Evolutionary conservation across 2,113 vertebrate species (phyloP), one percentile per base, ranked within the genome.

Genomic region (Atherinomorus stipes): DNA sequence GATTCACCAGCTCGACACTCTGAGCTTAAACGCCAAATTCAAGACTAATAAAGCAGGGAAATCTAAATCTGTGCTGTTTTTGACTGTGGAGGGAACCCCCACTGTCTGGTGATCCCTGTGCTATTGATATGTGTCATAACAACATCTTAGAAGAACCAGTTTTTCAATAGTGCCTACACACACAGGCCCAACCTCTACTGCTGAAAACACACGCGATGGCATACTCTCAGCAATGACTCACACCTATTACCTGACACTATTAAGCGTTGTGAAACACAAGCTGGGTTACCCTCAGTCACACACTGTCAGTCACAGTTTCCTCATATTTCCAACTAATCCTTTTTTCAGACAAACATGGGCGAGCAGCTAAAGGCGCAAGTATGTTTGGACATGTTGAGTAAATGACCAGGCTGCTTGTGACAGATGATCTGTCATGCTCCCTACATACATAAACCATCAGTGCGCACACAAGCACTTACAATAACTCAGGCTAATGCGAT

Each of bases 291-390:
- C 82, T 84, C 64, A 54, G 64, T 79, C 78, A 53, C 69, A 84
- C 44, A 59, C 78, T 64, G 72, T 71, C 78, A 88, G 59, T 71
- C 85, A 68, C 76, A 0, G 61, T 89, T 89, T 85, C 86, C 84
- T 93, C 90, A 83, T 84, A 78, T 89, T 88, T 88, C 79, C 71
- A 12, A 2, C 31, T 91, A 90, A 91, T 84, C 88, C 85, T 79
- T 74, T 50, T 74, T 49, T 81, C 83, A 89, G 87, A 90, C 87
- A 89, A 92, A 89, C 89, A 87, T 16, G 19, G 75, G 47, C 49
- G 37, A 78, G 74, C 80, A 11, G 72, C 57, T 45, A 62, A 73
- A 49, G 81, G 64, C 75, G 42, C 23, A 53, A 74, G 68, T 76
- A 38, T 72, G 87, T 88, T 88, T 74, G 70, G 74, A 69, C 81